Percentiles rank a stretch among this genome's conserved stretches.
Evolutionary conservation across 1,140 invertebrate species (phyloP).

Genomic region (Asobara japonica): DNA sequence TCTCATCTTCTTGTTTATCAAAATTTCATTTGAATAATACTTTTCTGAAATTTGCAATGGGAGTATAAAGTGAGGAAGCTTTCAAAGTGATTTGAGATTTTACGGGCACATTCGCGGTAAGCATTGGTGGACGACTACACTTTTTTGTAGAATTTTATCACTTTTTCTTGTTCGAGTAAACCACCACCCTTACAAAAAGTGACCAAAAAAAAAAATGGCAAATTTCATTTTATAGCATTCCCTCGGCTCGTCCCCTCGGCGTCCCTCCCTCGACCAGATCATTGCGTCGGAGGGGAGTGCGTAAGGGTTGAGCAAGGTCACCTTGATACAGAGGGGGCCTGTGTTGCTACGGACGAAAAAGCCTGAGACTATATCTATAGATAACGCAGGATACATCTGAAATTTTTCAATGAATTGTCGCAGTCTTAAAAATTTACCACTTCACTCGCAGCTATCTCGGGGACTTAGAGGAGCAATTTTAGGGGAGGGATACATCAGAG

Average conservation of each 20-base stretch:
- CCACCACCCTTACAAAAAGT: too few species aligned
- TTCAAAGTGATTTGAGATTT: too few species aligned
- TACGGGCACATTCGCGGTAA: too few species aligned
- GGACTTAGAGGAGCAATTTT: not conserved
- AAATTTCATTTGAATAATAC: too few species aligned
- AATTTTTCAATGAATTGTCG: not conserved
- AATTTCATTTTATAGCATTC: not conserved
- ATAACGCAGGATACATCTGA: not conserved
- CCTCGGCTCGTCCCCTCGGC: constrained; percentile 21
- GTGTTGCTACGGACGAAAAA: constrained; percentile 24
- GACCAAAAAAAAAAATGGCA: not conserved
- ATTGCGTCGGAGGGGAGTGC: constrained; percentile 21
- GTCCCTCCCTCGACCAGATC: too few species aligned
- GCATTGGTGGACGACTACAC: too few species aligned
- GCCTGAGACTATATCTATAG: not conserved
- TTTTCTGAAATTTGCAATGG: too few species aligned
- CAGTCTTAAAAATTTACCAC: not conserved
- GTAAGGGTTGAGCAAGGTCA: constrained; percentile 46
- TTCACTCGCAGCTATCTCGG: not conserved
- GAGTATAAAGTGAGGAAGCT: too few species aligned
- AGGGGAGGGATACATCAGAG: too few species aligned
- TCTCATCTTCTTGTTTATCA: too few species aligned
- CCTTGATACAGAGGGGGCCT: constrained; percentile 35
- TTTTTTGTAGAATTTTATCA: too few species aligned
- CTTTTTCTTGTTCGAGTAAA: too few species aligned